Conservation (phyloP, 2,888 invertebrate genomes). For the Chirona hameri region DNA sequence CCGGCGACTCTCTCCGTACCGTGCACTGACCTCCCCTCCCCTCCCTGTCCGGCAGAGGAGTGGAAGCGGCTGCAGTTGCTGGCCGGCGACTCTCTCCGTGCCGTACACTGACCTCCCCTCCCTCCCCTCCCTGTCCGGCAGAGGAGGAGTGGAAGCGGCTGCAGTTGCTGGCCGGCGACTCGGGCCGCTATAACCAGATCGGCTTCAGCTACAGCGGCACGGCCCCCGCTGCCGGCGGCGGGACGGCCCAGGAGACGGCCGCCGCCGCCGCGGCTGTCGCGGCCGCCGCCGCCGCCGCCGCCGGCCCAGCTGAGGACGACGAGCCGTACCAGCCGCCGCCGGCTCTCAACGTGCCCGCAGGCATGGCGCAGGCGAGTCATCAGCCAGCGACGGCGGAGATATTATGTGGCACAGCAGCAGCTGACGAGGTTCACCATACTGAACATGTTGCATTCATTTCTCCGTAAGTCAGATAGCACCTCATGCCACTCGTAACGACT, state of each 20-base stretch:
- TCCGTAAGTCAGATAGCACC: too few species aligned
- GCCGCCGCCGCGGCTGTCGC: neutral
- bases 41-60: too few species aligned
- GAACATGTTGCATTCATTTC: too few species aligned
- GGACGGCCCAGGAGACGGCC: neutral
- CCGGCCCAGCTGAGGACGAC: constrained; percentile 43
- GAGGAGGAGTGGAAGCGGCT: constrained; percentile 89
- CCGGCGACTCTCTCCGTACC: too few species aligned
- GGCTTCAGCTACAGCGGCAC: constrained; percentile 48
- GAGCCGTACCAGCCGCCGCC: constrained; percentile 45
- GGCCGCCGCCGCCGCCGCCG: too few species aligned
- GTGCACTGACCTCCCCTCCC: too few species aligned
- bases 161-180: constrained; percentile 53
- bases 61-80: too few species aligned
- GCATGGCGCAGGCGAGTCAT: neutral
- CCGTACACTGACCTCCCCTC: neutral
- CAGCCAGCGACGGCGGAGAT: constrained; percentile 43
- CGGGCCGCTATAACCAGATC: constrained; percentile 48
- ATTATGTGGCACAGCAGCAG: too few species aligned
- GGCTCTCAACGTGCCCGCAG: constrained; percentile 42
- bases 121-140: constrained; percentile 46
- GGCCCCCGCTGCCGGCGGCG: neutral
- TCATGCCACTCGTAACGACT: too few species aligned
- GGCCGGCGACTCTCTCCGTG: too few species aligned
- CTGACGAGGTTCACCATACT: too few species aligned